Evolutionary conservation across 2,113 vertebrate species (phyloP), one percentile per base, ranked within the genome.

Genomic region (Lampris megalopsis): DNA sequence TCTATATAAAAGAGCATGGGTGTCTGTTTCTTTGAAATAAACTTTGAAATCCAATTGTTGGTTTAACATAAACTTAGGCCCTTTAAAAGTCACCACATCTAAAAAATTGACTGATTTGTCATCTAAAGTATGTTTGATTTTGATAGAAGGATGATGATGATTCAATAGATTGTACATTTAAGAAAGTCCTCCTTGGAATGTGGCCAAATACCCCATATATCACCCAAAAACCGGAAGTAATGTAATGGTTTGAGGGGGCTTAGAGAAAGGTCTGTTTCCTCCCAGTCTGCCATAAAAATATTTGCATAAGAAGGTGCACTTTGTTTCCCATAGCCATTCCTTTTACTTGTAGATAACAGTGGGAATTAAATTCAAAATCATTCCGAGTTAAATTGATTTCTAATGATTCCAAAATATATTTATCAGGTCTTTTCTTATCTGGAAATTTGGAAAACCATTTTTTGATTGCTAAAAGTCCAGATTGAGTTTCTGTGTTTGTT

Each of bases 1-100:
- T 35, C 40, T 73, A 5, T 67, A 5, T 38, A 79, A 8, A 0
- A 79, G 10, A 3, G 69, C 48, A 8, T 80, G 71, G 3, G 70
- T 80, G 42, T 80, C 77, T 0, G 71, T 80, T 2, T 59, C 68
- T 38, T 73, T 80, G 1, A 73, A 80, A 53, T 68, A 80, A 1
- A 80, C 64, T 24, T 36, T 62, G 4, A 37, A 24, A 4, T 47
- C 37, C 11, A 75, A 35, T n/a, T 36, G 11, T 8, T 9, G 1
- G 1, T 59, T 73, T 9, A 40, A 3, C 0, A 0, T 1, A 60
- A 71, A 71, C 4, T 59, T 0, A 6, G 24, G 9, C 3, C 2
- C 71, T n/a, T 64, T 73, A 10, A 49, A 56, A 4, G 38, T 63
- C 1, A 53, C 8, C 1, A 49, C 54, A n/a, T 73, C 61, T 42